phyloP scores from a whole-genome alignment of 2,888 invertebrate species.

The Cosmopolites sordidus region DNA sequence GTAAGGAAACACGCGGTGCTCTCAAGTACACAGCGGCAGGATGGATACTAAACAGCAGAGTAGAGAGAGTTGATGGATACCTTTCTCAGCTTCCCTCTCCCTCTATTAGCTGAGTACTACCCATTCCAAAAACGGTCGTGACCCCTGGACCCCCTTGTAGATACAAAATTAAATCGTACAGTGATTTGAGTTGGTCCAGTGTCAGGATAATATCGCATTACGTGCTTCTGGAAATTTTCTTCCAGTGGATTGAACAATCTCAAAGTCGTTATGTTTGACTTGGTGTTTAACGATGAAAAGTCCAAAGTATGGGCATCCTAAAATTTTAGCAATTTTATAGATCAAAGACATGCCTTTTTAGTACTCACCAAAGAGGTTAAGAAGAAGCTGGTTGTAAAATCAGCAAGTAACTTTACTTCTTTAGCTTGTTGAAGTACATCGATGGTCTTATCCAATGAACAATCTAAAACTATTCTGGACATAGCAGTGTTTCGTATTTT shows the following conservation, averaged over 20 bases:
- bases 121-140: too few species aligned
- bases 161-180: conserved; percentile 6
- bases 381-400: conserved; percentile 61
- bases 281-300: conserved; percentile 56
- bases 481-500: conserved; percentile 68
- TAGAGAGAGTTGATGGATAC: too few species aligned
- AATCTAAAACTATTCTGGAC: conserved; percentile 72
- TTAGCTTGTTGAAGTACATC: conserved; percentile 62
- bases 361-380: conserved; percentile 56
- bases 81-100: too few species aligned
- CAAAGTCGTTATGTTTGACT: conserved; percentile 68
- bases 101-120: too few species aligned
- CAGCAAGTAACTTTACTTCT: conserved; percentile 74
- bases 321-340: conserved; percentile 19
- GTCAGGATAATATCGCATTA: conserved; percentile 5
- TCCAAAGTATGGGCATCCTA: conserved; percentile 63
- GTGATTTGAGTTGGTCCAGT: conserved; percentile 4
- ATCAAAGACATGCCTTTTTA: not conserved
- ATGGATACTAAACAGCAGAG: too few species aligned
- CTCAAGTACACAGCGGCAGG: too few species aligned
- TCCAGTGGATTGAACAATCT: conserved; percentile 54
- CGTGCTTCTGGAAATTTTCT: conserved; percentile 46
- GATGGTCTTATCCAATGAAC: conserved; percentile 60
- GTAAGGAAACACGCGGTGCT: too few species aligned
- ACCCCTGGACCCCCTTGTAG: too few species aligned